These are phyloP conservation scores for Temnopleurus reevesii DNA, from an alignment of 53 echinoderm and acorn worm species.

Conservation along the genomic window DNA sequence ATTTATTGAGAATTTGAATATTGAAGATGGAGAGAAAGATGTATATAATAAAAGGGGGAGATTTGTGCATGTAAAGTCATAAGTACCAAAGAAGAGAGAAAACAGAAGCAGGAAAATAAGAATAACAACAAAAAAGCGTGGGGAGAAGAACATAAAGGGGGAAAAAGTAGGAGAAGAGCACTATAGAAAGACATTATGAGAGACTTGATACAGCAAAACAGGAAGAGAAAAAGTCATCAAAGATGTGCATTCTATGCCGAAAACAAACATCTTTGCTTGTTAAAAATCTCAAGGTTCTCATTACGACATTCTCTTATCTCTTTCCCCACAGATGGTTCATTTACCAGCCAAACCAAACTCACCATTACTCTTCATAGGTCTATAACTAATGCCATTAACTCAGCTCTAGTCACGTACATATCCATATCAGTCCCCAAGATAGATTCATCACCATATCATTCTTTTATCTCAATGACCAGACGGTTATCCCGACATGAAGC, in stretches of 20 bases:
- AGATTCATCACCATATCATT: too few relatives aligned
- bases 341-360: neutral
- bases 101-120: neutral
- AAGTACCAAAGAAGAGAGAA: neutral
- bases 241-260: neutral
- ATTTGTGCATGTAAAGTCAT: neutral
- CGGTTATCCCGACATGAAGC: neutral
- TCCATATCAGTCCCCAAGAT: neutral
- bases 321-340: slow-evolving; percentile 16
- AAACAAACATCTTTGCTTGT: neutral
- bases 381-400: neutral
- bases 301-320: neutral
- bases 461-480: neutral
- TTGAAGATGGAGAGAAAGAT: neutral
- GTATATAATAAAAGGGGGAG: neutral
- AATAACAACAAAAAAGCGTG: neutral
- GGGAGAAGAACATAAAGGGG: neutral
- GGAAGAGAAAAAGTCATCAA: neutral
- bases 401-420: slow-evolving; percentile 1
- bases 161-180: neutral
- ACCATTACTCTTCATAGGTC: neutral
- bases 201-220: neutral
- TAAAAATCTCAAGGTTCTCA: slow-evolving; percentile 2
- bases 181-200: neutral
- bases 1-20: too few relatives aligned